Base-by-base conservation (phyloP, 2,888 invertebrate species). In the Perithous albicinctus region DNA sequence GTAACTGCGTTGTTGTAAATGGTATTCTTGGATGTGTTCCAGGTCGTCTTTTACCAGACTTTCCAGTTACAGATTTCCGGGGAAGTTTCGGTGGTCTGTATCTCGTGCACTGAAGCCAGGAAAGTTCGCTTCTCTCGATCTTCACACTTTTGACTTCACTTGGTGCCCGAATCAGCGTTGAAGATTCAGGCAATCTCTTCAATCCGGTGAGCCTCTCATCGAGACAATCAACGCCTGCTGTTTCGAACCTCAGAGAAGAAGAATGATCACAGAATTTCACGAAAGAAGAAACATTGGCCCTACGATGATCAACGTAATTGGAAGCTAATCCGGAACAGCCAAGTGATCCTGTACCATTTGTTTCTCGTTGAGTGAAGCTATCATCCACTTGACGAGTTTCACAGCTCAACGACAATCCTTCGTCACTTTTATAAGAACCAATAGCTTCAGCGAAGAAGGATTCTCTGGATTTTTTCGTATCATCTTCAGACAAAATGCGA, bases 11-110 rank as follows among this genome's bases (percentile, higher is more conserved):
- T 2, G 94, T 94, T 8, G 96, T 95, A 92, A 96, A 96, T 1
- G 96, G 96, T 88, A 96, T 96, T 64, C 96, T 88, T 0, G 92
- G 92, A 84, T 92, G 90, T 3, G 90, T 87, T 1, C 91, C 92
- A 0, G 89, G 89, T 78, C 86, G 86, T 69, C 92, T 86, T 73
- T 90, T 90, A 0, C 83, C 77, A 2, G 72, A 74, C 75, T 88
- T 90, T 0, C 85, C 86, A 1, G 77, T 48, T 0, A 76, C 35
- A 0, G 88, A 80, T 95, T 95, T 94, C 94, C 96, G 94, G 88
- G 95, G 95, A 63, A 96, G 90, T 87, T 95, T 95, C 0, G 96
- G 96, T 0, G 96, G 96, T 85, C 94, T 94, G 88, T 96, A 96
- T 81, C 96, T 93, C 2, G 96, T 96, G 87, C 96, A 96, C 84